phyloP scores from a whole-genome alignment of 2,113 vertebrate genomes.

The Pangasianodon hypophthalmus region DNA sequence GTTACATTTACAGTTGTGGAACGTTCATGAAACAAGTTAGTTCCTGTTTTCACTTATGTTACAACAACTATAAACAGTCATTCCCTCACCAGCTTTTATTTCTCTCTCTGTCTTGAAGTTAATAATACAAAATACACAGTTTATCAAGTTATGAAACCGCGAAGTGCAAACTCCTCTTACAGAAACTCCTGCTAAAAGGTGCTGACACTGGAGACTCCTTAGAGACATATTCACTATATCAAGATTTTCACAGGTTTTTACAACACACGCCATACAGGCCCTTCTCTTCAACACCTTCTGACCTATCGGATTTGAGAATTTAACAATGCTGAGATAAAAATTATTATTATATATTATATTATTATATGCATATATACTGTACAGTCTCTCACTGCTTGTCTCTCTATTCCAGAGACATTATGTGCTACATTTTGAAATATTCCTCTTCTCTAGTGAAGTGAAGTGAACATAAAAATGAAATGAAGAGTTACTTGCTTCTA shows the following conservation, averaged over 20 bases:
- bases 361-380: too few relatives aligned
- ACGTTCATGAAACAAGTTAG: neutral
- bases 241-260: neutral
- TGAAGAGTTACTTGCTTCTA: constrained; percentile 10
- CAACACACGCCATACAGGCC: neutral
- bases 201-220: neutral
- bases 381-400: neutral
- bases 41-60: neutral
- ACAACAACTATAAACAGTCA: neutral
- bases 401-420: neutral
- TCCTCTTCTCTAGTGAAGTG: neutral
- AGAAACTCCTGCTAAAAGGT: neutral
- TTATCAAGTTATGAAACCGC: neutral
- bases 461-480: neutral
- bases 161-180: neutral
- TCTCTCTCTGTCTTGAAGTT: neutral
- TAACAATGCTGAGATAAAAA: neutral
- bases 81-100: neutral
- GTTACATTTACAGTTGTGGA: neutral
- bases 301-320: neutral
- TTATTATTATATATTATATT: too few relatives aligned
- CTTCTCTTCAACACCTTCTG: neutral
- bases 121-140: neutral
- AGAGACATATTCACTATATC: neutral
- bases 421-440: neutral